Conservation (phyloP, 2,113 vertebrate species). For the Coreoperca whiteheadi region DNA sequence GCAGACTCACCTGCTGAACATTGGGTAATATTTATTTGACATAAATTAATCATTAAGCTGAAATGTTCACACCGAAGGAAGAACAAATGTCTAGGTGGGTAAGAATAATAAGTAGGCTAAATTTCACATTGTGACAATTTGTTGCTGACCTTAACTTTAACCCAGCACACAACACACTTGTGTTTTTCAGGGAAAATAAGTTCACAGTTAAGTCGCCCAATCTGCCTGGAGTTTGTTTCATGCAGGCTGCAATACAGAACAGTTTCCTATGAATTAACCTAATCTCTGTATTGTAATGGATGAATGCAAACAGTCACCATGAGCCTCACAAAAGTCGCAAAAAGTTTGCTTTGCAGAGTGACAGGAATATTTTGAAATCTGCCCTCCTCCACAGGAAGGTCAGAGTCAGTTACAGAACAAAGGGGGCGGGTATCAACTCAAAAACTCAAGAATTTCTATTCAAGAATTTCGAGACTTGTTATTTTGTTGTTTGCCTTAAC, state of each 20-base stretch:
- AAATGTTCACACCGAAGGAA: conserved; percentile 20
- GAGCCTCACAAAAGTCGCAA: background rate
- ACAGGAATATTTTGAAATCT: background rate
- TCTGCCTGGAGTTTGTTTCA: background rate
- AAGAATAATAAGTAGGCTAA: conserved; percentile 1
- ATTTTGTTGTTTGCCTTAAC: background rate
- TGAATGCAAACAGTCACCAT: background rate
- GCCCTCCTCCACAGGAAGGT: background rate
- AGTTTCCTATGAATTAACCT: background rate
- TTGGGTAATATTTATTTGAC: conserved; percentile 24
- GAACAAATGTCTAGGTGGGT: background rate
- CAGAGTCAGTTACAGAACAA: background rate
- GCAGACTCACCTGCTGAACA: too few relatives aligned
- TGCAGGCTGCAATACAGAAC: background rate
- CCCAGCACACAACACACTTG: background rate
- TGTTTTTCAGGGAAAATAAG: background rate
- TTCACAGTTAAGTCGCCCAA: background rate
- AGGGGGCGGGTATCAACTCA: background rate
- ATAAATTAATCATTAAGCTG: conserved; percentile 46
- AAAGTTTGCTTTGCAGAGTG: background rate
- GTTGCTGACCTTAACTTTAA: conserved; percentile 10
- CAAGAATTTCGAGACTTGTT: background rate
- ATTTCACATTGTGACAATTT: conserved; percentile 6
- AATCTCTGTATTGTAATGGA: background rate
- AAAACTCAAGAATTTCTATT: background rate